A percentile compares a stretch with the other conserved stretches of the same genome.
Conservation (phyloP, 2,113 vertebrate species). For the Willisornis vidua region DNA sequence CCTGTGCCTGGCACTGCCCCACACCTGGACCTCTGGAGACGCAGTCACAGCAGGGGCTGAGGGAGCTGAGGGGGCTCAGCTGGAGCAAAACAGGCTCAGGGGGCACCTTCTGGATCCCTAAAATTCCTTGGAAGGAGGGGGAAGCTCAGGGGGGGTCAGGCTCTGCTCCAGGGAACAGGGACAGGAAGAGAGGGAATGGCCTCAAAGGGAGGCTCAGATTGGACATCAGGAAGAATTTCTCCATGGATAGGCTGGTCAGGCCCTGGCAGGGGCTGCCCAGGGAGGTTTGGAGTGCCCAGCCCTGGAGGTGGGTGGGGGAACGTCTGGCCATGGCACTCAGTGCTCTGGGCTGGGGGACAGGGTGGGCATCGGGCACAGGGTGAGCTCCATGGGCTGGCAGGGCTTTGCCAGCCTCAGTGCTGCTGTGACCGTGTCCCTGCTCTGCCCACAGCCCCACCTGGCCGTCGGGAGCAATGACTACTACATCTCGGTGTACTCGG, state of each 20-base stretch:
- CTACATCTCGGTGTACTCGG: constrained; percentile 99
- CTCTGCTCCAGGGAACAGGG: not conserved
- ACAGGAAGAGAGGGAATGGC: not conserved
- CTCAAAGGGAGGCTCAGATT: accelerated
- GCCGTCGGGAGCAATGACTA: constrained; percentile 98
- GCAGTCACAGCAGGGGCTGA: not conserved
- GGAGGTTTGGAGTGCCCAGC: accelerated
- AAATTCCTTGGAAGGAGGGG: not conserved
- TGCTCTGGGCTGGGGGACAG: not conserved
- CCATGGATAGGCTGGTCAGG: accelerated
- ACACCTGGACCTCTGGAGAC: not conserved
- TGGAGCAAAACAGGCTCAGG: not conserved
- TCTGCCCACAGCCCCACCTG: constrained; percentile 86
- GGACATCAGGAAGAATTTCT: not conserved
- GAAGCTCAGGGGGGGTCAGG: not conserved
- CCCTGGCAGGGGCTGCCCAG: not conserved
- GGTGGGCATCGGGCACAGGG: no score
- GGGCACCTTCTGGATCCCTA: not conserved
- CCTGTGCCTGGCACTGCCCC: not conserved
- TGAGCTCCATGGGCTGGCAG: accelerated
- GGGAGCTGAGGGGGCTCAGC: not conserved
- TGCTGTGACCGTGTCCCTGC: not conserved
- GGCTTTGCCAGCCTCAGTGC: not conserved
- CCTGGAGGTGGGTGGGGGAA: not conserved
- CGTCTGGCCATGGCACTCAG: not conserved